Evolutionary conservation across 2,797 vertebrate species (phyloP).

Genomic region (Valencia hispanica): DNA sequence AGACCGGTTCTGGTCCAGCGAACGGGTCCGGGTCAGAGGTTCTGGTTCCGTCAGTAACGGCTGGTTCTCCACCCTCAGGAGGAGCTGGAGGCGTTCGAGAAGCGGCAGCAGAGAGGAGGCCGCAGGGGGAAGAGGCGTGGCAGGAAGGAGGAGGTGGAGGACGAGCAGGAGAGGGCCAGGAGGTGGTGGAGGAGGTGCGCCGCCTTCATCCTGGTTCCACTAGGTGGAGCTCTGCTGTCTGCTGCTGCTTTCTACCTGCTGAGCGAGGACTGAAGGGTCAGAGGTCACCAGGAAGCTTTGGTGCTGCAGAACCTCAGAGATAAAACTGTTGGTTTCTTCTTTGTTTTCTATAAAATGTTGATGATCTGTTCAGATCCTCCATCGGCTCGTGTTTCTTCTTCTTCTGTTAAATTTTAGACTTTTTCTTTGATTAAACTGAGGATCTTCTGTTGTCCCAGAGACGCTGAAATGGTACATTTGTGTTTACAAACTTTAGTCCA

Average conservation of each 20-base stretch:
- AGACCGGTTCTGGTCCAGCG: no score
- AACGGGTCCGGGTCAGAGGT: background rate
- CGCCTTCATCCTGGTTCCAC: conserved; percentile 80
- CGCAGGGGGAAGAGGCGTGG: conserved; percentile 84
- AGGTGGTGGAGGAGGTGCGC: conserved; percentile 84
- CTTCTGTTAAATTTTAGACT: background rate
- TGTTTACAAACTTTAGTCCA: background rate
- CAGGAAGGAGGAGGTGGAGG: conserved; percentile 85
- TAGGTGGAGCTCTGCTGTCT: conserved; percentile 81
- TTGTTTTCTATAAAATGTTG: background rate
- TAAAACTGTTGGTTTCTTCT: no score
- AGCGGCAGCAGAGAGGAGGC: conserved; percentile 90
- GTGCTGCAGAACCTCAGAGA: no score
- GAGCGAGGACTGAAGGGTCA: background rate
- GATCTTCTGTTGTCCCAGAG: background rate
- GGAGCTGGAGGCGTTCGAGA: conserved; percentile 95
- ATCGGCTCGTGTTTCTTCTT: background rate
- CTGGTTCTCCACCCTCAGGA: conserved; percentile 75
- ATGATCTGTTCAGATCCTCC: no score
- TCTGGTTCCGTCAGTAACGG: background rate
- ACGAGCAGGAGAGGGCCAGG: conserved; percentile 75
- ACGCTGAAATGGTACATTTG: background rate
- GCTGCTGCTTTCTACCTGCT: conserved; percentile 83
- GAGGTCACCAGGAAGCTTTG: background rate
- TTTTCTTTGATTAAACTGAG: background rate